A percentile compares a stretch with the other conserved stretches of the same genome.
These are phyloP conservation scores for Lepetodrilus schrolli DNA, from an alignment of 2,888 invertebrate species.

Conservation along the genomic window DNA sequence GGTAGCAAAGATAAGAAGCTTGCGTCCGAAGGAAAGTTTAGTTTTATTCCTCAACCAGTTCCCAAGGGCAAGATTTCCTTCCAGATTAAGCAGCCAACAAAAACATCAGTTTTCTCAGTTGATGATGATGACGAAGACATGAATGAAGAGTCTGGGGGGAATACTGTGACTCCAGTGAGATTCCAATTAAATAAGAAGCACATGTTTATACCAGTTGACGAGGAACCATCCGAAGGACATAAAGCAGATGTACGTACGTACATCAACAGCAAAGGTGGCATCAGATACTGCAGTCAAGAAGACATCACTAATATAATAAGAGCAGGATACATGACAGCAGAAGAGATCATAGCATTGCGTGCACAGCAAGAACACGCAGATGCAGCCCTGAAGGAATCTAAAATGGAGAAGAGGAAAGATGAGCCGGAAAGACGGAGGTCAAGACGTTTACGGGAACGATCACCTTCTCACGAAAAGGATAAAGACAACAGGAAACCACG, in stretches of 20 bases:
- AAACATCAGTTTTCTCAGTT: slow-evolving; percentile 17
- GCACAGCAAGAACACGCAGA: slow-evolving; percentile 11
- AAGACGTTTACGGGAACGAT: background rate
- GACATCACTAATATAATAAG: background rate
- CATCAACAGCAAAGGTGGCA: background rate
- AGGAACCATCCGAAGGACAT: slow-evolving; percentile 13
- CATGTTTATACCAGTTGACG: slow-evolving; percentile 40
- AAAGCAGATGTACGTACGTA: background rate
- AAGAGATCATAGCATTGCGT: background rate
- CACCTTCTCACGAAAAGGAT: background rate
- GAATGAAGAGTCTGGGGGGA: background rate
- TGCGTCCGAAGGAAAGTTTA: slow-evolving; percentile 3
- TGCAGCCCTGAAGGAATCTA: background rate
- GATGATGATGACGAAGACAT: background rate
- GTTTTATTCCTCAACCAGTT: slow-evolving; percentile 25
- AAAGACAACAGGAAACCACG: background rate
- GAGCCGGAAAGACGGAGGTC: slow-evolving; percentile 2
- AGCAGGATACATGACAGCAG: background rate
- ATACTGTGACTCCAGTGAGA: slow-evolving; percentile 34
- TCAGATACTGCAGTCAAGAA: background rate
- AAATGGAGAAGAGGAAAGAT: background rate
- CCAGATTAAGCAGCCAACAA: slow-evolving; percentile 31
- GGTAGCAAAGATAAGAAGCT: background rate
- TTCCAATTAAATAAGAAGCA: slow-evolving; percentile 44
- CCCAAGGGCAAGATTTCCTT: slow-evolving; percentile 33